Percentiles rank a stretch among this genome's conserved stretches.
phyloP scores from a whole-genome alignment of 2,888 invertebrate species.

The Xestobium rufovillosum region DNA sequence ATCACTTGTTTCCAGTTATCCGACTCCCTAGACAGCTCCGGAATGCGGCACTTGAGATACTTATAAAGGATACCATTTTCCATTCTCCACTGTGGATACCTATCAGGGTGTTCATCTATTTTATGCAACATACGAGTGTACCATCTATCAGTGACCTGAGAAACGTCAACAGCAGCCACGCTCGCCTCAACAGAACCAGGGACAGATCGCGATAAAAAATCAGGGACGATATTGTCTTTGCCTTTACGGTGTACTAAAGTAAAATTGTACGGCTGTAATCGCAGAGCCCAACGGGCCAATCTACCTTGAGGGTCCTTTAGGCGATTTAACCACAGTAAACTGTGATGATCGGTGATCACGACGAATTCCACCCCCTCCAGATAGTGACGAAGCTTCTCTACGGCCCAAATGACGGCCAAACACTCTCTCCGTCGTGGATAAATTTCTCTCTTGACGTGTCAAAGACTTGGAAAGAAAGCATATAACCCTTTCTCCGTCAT shows the following conservation, averaged over 20 bases:
- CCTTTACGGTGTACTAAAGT: slow-evolving; percentile 16
- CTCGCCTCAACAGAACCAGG: too few species aligned
- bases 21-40: neutral
- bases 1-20: slow-evolving; percentile 6
- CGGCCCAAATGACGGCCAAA: slow-evolving; percentile 15
- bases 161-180: too few species aligned
- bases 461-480: too few species aligned
- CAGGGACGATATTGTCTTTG: slow-evolving; percentile 7
- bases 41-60: neutral
- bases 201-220: slow-evolving; percentile 6
- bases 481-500: slow-evolving; percentile 12
- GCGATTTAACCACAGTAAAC: slow-evolving; percentile 12
- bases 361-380: slow-evolving; percentile 15
- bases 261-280: slow-evolving; percentile 13
- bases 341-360: slow-evolving; percentile 17
- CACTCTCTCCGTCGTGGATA: slow-evolving; percentile 17
- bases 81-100: slow-evolving; percentile 7
- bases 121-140: neutral
- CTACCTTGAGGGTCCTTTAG: slow-evolving; percentile 14
- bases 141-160: slow-evolving; percentile 8
- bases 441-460: slow-evolving; percentile 16
- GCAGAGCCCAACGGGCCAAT: slow-evolving; percentile 14
- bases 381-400: slow-evolving; percentile 16
- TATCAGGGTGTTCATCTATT: neutral
- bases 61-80: too few species aligned